phyloP scores from a whole-genome alignment of 1,140 invertebrate genomes.

The Drosophila sulfurigaster region DNA sequence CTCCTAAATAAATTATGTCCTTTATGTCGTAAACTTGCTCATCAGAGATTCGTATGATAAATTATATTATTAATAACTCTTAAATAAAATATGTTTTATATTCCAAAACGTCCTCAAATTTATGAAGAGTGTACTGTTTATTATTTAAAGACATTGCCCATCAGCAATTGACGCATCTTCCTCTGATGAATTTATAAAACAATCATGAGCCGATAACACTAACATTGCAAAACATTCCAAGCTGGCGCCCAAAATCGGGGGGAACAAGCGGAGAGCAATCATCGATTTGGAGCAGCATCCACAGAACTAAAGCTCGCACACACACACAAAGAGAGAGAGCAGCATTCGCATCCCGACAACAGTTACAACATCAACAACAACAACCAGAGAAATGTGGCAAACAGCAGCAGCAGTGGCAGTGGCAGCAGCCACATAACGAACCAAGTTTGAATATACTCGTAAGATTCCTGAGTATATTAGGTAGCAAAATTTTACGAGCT shows the following conservation, averaged over 20 bases:
- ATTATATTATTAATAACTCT: too few species aligned
- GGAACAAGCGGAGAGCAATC: conserved; percentile 18
- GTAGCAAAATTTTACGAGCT: conserved; percentile 85
- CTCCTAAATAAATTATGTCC: too few species aligned
- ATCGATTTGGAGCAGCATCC: conserved; percentile 34
- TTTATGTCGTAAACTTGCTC: too few species aligned
- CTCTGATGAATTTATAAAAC: conserved; percentile 38
- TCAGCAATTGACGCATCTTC: neutral
- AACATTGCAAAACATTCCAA: conserved; percentile 20
- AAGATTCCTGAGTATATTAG: conserved; percentile 85
- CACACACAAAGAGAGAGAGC: neutral
- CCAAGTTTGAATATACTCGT: conserved; percentile 83
- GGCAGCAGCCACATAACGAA: conserved; percentile 67
- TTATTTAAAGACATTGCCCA: neutral
- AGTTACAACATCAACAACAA: conserved; percentile 25
- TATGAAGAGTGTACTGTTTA: too few species aligned
- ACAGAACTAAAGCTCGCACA: conserved; percentile 21
- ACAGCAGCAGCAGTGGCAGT: neutral
- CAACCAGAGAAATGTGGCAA: conserved; percentile 17
- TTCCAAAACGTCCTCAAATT: too few species aligned
- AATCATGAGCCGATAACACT: conserved; percentile 29
- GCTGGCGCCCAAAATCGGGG: conserved; percentile 31
- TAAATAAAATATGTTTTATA: too few species aligned
- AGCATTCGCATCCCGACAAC: conserved; percentile 39
- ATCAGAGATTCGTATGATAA: too few species aligned